Evolutionary conservation across 2,113 vertebrate genomes (phyloP), one percentile per base, ranked within the genome.

Genomic region (Sceloporus undulatus): DNA sequence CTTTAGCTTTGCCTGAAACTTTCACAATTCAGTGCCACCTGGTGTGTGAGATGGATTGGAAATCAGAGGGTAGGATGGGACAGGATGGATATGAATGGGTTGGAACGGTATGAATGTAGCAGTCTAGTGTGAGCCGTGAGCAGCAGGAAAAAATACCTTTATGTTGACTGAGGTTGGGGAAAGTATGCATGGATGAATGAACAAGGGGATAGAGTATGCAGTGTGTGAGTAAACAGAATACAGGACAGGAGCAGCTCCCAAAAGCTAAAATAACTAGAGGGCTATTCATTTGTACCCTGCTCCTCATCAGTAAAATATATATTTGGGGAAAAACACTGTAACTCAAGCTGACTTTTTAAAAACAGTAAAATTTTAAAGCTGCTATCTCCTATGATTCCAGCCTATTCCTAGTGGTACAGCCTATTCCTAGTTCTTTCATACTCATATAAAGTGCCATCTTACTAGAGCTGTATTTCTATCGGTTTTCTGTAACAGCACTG

Each of bases 1-100:
- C 38, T 91, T 71, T 89, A 81, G 77, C 75, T 92, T 91, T 90
- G 42, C 1, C 14, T 78, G 52, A 54, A 62, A 71, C 59, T 48
- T 48, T 48, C 48, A 48, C 48, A 48, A 70, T 1, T 2, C 65
- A 54, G 81, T 9, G 25, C 3, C 34, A 40, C 21, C 56, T 23
- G 38, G 56, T 16, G n/a, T 62, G 52, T 8, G 56, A 29, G 79
- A 59, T 38, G 62, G n/a, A 65, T 38, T 9, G 56, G n/a, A 38
- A 27, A 40, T 62, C 5, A 9, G 68, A 71, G 25, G 29, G 29
- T 8, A 8, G 18, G 9, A 9, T n/a, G 38, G 18, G 56, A 65
- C 9, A 23, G 19, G 34, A 11, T 62, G 62, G 9, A 38, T 38
- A 11, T 23, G n/a, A 4, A 23, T 59, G 19, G 29, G n/a, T 1